These are phyloP conservation scores for Jordanella pulchra DNA, from an alignment of 2,797 vertebrate genomes.

Conservation along the genomic window DNA sequence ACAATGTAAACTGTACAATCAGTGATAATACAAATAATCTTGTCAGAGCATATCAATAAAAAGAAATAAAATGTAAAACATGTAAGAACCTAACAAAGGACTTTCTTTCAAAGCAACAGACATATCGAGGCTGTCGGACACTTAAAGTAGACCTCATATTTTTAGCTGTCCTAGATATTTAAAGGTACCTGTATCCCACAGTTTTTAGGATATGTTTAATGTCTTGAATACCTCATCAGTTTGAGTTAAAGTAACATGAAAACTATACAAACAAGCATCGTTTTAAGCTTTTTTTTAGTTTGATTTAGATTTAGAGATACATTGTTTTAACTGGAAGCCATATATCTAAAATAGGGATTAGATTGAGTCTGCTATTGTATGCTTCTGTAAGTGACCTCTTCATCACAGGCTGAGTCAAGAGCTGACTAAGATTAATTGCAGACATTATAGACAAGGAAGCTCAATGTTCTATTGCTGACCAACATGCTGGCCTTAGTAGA, in stretches of 20 bases:
- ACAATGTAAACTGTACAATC: background rate
- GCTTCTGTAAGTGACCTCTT: conserved; percentile 56
- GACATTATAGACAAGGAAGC: conserved; percentile 60
- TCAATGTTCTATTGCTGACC: conserved; percentile 75
- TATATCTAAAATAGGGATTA: background rate
- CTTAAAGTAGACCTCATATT: background rate
- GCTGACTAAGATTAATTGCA: conserved; percentile 66
- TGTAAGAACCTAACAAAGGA: background rate
- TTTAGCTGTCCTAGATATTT: background rate
- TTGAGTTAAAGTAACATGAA: background rate
- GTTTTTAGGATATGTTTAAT: background rate
- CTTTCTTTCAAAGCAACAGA: background rate
- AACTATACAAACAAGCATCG: background rate
- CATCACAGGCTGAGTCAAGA: conserved; percentile 41
- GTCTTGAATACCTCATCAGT: background rate
- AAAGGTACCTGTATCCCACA: background rate
- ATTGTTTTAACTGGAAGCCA: background rate
- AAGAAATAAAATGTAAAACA: background rate
- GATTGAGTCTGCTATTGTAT: conserved; percentile 32
- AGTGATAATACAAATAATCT: background rate
- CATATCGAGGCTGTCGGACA: background rate
- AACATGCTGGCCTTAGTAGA: conserved; percentile 66
- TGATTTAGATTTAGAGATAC: conserved; percentile 1
- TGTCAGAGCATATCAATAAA: background rate
- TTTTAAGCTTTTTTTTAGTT: background rate